A percentile compares a stretch with the other conserved stretches of the same genome.
These are phyloP conservation scores for Stenolophus ochropezus DNA, from an alignment of 2,888 invertebrate species.

Conservation along the genomic window DNA sequence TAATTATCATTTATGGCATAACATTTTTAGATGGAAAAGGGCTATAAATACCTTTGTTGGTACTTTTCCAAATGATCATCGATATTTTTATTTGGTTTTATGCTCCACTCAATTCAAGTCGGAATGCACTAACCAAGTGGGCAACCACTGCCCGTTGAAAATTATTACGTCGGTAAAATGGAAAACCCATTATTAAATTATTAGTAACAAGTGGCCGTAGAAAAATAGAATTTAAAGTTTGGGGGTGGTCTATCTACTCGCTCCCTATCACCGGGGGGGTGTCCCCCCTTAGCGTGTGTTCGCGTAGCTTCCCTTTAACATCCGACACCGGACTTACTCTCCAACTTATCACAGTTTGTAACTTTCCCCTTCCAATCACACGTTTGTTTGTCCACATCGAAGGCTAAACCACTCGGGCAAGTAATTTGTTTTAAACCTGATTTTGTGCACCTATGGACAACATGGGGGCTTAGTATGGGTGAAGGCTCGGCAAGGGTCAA, in stretches of 20 bases:
- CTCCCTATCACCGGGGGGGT: slow-evolving; percentile 55
- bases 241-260: slow-evolving; percentile 10
- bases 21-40: too few relatives aligned
- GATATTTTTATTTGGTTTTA: too few relatives aligned
- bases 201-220: neutral
- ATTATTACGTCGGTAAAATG: too few relatives aligned
- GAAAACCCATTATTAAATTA: too few relatives aligned
- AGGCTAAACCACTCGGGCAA: slow-evolving; percentile 97
- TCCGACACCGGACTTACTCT: slow-evolving; percentile 85
- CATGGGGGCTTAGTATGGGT: slow-evolving; percentile 67
- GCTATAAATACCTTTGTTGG: too few relatives aligned
- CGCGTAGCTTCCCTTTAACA: neutral
- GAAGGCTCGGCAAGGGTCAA: slow-evolving; percentile 1
- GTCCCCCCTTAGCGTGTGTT: neutral
- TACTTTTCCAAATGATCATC: too few relatives aligned
- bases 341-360: slow-evolving; percentile 95
- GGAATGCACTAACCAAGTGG: too few relatives aligned
- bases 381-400: slow-evolving; percentile 98
- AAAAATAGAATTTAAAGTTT: neutral
- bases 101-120: too few relatives aligned
- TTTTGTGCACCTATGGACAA: slow-evolving; percentile 88
- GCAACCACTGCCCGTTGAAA: too few relatives aligned
- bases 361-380: slow-evolving; percentile 99
- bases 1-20: too few relatives aligned
- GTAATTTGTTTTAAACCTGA: slow-evolving; percentile 97